Base-by-base conservation (phyloP, 2,797 vertebrate genomes). In the Tenualosa ilisha region DNA sequence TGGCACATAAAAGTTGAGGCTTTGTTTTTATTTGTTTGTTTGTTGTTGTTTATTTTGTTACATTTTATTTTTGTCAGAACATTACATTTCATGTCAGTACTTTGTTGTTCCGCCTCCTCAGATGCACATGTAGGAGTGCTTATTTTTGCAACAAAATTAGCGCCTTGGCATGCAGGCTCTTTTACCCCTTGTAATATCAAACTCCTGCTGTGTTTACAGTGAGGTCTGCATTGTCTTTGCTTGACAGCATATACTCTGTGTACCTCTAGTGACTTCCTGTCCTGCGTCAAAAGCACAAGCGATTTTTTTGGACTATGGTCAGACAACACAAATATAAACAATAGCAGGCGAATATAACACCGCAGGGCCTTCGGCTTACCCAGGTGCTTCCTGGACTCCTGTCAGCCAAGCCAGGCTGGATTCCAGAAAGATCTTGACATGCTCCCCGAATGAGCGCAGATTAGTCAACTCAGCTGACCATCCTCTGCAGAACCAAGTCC, bases 311-410 rank as follows among this genome's bases (percentile, higher is more conserved):
- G 46, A 3, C 59, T n/a, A 65, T 37, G 31, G 65, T 37, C 31
- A 94, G 91, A 93, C 93, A 93, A 94, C 94, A 90, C 90, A 87
- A 75, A 83, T 82, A 83, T 87, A 93, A 89, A 95, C 95, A 96
- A 95, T 95, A 84, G 93, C 86, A 84, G 22, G 50, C 86, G 88
- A 89, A 89, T 6, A 61, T 88, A 83, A 81, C 83, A 75, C 87
- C 13, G 87, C 51, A 56, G 72, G 81, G 43, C 65, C 86, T 88
- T 85, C 6, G 87, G 88, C 53, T 86, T 87, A 90, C 43, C 81
- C 95, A 95, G 95, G 94, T 95, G 95, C 91, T 94, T 96, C 95
- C 95, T 95, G 93, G 81, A 88, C 84, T 90, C 87, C 82, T 83
- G 85, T 85, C 49, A 81, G 13, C 65, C 65, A 6, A 72, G 65